A percentile compares a stretch with the other conserved stretches of the same genome.
These are phyloP conservation scores for Macrotus californicus DNA, from an alignment of 2,113 vertebrate species.

Conservation along the genomic window DNA sequence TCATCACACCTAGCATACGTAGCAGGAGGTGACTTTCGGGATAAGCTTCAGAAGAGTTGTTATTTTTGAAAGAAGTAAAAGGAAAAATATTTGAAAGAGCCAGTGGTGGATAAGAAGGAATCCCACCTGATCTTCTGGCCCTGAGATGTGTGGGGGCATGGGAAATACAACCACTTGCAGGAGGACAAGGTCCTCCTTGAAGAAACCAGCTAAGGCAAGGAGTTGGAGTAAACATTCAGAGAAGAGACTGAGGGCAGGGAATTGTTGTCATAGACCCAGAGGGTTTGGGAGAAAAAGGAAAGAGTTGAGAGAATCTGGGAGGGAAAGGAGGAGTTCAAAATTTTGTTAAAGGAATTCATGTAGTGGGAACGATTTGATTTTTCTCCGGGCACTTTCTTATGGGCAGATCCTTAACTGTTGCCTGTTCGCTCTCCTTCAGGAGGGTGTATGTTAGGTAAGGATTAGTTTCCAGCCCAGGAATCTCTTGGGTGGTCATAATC, in stretches of 20 bases:
- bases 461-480: not conserved
- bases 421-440: not conserved
- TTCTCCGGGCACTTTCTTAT: not conserved
- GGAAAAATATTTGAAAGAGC: not conserved
- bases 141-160: too few relatives aligned
- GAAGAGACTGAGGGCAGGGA: not conserved
- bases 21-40: not conserved
- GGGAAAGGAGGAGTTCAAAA: not conserved
- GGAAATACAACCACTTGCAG: not conserved
- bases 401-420: not conserved
- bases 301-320: not conserved
- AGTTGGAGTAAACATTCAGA: not conserved
- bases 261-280: not conserved
- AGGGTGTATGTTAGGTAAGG: not conserved
- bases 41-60: not conserved
- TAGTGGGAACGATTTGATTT: not conserved
- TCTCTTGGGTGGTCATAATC: constrained; percentile 45
- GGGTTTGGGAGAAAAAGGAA: not conserved
- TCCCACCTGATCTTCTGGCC: not conserved
- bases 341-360: not conserved
- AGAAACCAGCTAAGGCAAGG: not conserved
- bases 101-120: not conserved
- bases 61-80: not conserved
- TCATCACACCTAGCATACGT: not conserved
- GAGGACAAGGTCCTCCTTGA: not conserved